Conservation (phyloP, 2,113 vertebrate genomes). For the Amblyopsis rosae region DNA sequence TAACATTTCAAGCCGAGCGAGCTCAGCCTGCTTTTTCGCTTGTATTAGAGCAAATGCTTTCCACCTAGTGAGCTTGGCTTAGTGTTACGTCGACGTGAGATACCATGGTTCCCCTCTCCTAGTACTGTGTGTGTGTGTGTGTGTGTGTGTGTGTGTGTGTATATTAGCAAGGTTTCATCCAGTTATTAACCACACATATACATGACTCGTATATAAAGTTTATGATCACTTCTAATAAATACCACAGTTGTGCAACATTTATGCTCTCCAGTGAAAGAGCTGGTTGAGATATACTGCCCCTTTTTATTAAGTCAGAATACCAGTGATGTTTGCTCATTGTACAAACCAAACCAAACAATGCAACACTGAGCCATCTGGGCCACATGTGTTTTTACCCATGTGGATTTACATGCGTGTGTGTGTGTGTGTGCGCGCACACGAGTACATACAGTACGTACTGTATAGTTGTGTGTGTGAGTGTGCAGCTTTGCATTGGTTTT, state of each 20-base stretch:
- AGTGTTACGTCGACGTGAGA: conserved; percentile 24
- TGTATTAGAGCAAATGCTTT: conserved; percentile 26
- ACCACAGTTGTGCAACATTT: not conserved
- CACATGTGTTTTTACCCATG: conserved; percentile 30
- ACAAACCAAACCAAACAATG: conserved; percentile 38
- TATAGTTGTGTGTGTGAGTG: not conserved
- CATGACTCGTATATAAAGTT: conserved; percentile 17
- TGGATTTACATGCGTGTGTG: not conserved
- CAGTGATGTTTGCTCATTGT: conserved; percentile 12
- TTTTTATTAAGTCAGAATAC: conserved; percentile 22
- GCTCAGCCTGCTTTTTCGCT: not conserved
- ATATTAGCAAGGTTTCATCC: conserved; percentile 36
- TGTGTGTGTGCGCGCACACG: not conserved
- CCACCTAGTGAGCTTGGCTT: conserved; percentile 6
- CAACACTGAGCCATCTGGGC: conserved; percentile 41
- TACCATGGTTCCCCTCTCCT: conserved; percentile 9
- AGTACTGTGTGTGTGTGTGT: conserved; percentile 4
- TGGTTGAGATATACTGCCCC: not conserved
- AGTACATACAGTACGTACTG: not conserved
- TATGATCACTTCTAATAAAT: conserved; percentile 14
- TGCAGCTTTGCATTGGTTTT: conserved; percentile 41
- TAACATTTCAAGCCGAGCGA: not conserved
- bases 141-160: conserved; percentile 12
- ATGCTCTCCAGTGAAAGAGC: conserved; percentile 23
- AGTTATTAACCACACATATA: conserved; percentile 9